Percentiles rank a stretch among this genome's conserved stretches.
These are phyloP conservation scores for Dicerorhinus sumatrensis DNA, from an alignment of 2,113 vertebrate genomes.

Conservation along the genomic window DNA sequence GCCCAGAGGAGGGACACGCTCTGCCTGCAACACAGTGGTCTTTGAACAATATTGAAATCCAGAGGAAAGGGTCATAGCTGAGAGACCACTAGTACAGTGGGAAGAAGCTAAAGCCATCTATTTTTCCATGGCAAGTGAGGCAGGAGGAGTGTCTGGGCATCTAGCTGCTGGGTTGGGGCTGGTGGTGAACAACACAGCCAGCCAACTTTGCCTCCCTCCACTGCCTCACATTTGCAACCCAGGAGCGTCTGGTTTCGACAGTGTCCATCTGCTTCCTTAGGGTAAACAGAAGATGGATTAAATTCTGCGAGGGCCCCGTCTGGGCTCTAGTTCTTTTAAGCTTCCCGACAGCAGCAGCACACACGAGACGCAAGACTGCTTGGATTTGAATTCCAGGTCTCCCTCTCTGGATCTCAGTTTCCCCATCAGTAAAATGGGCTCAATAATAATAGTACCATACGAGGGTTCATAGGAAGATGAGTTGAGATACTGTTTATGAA, in stretches of 20 bases:
- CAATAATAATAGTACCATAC: background rate
- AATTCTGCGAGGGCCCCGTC: background rate
- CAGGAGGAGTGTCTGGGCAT: background rate
- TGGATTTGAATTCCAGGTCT: background rate
- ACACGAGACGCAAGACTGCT: background rate
- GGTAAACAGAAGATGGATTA: background rate
- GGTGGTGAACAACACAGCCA: background rate
- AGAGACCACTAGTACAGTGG: too few species aligned
- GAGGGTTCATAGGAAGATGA: background rate
- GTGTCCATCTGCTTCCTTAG: background rate
- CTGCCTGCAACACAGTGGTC: background rate
- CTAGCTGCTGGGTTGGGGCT: background rate
- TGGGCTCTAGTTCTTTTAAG: background rate
- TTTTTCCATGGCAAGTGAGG: background rate
- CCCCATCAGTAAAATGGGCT: background rate
- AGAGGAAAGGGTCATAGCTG: background rate
- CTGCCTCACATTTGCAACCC: background rate
- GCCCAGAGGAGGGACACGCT: background rate
- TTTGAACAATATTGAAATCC: background rate
- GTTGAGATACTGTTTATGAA: background rate
- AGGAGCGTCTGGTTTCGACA: rapidly evolving
- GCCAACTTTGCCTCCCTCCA: background rate
- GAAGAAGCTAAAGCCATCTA: background rate
- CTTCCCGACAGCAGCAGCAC: background rate
- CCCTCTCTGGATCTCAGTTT: conserved; percentile 15